Percentiles rank a stretch among this genome's conserved stretches.
Conservation (phyloP, 2,888 invertebrate species). For the Synergus umbraculus region DNA sequence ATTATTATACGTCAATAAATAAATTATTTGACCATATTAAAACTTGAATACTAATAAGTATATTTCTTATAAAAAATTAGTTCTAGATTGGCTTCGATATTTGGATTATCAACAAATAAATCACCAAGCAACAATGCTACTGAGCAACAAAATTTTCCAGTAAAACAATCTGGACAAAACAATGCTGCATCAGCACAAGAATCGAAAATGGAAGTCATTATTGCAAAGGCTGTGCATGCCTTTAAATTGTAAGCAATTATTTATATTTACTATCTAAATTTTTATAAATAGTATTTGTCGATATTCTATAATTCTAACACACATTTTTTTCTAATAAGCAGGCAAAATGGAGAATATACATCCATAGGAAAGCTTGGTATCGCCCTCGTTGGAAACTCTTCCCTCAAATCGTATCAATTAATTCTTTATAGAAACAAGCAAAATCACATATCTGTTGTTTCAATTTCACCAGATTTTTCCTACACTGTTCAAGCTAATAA, state of each 20-base stretch:
- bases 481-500: conserved; percentile 69
- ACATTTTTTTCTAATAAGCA: conserved; percentile 49
- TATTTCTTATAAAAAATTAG: conserved; percentile 48
- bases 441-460: conserved; percentile 67
- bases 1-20: not conserved
- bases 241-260: conserved; percentile 67
- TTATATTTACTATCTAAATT: not conserved
- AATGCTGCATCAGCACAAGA: conserved; percentile 52
- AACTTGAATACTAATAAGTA: too few species aligned
- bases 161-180: conserved; percentile 53
- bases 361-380: conserved; percentile 72
- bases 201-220: conserved; percentile 65
- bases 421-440: conserved; percentile 72
- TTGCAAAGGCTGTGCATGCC: conserved; percentile 68
- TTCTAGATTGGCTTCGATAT: conserved; percentile 69
- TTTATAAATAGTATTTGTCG: not conserved
- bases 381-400: conserved; percentile 68
- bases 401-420: conserved; percentile 68
- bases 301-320: not conserved
- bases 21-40: not conserved
- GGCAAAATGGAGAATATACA: conserved; percentile 69
- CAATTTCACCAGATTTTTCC: conserved; percentile 66
- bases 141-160: conserved; percentile 40
- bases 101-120: conserved; percentile 56
- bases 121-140: conserved; percentile 27